Base-by-base conservation (phyloP, 2,797 vertebrate genomes). In the Melanotaenia boesemani region DNA sequence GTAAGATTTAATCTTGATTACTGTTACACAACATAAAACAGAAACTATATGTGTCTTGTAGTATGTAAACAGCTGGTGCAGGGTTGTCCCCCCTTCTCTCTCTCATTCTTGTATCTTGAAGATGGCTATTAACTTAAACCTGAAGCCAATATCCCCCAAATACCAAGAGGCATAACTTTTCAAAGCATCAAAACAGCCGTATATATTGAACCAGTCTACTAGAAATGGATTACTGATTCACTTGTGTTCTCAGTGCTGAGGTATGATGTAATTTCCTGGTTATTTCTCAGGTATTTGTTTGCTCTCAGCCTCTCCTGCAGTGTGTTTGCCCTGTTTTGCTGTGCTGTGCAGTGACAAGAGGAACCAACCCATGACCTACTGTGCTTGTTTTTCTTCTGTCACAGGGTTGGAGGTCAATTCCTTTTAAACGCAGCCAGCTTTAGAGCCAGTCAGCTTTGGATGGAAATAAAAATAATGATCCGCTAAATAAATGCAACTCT, bases 221-320 rank as follows among this genome's bases (percentile, higher is more conserved):
- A 65, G 81, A 88, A 86, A 80, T 86, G 80, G 84, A 88, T 92
- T 89, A 92, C 89, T 88, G 84, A 92, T 93, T 91, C 86, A 90
- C 87, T 90, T 67, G 77, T 88, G 84, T 86, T 91, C 75, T 83
- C 70, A 67, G 80, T 3, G 67, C 67, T 16, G 78, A 77, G 82
- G 77, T 86, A 85, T 93, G 89, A 93, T 92, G 89, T 94, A 86
- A 93, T 90, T 92, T 92, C 91, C 89, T 90, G 87, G 85, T 90
- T 88, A 82, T 90, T 92, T 91, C 89, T 89, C 85, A 87, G 88
- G 90, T 91, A 86, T 93, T 92, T 93, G 86, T 92, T 91, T 90
- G 88, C 82, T 63, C 67, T 69, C 59, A 69, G 72, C 74, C 70
- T 85, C 88, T 85, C 68, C 76, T 78, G 83, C 1, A 12, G 61